Conservation (phyloP, 2,113 vertebrate species). For the Eubucco bourcierii region DNA sequence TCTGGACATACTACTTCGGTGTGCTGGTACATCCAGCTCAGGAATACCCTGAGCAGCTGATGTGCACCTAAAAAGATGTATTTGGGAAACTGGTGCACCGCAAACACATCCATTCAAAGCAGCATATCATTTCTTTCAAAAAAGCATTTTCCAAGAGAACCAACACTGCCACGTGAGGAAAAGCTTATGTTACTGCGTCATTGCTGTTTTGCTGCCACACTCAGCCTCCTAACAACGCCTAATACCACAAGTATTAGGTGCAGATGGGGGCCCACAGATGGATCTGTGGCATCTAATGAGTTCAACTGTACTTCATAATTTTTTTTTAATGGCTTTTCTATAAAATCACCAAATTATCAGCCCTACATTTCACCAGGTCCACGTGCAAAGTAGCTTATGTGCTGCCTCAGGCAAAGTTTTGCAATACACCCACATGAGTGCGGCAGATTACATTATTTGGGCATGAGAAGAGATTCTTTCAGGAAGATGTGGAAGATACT, state of each 20-base stretch:
- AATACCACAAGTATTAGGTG: not conserved
- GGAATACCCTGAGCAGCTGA: not conserved
- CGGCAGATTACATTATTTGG: not conserved
- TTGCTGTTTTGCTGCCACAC: not conserved
- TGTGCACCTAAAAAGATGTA: not conserved
- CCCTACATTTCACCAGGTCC: not conserved
- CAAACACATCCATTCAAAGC: not conserved
- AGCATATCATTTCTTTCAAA: not conserved
- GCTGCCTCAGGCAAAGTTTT: constrained; percentile 11
- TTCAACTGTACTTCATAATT: not conserved
- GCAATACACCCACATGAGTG: not conserved
- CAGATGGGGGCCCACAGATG: not conserved
- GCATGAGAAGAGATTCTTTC: not conserved
- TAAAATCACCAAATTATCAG: not conserved
- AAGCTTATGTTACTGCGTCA: not conserved
- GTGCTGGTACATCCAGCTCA: not conserved
- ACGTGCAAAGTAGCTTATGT: not conserved
- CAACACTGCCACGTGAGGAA: not conserved
- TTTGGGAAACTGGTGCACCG: not conserved
- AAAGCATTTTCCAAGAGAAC: not conserved
- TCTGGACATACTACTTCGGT: not conserved
- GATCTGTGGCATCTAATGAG: not conserved
- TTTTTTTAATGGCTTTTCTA: not conserved
- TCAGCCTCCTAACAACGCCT: not conserved
- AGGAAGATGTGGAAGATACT: not conserved